Base-by-base conservation (phyloP, 2,888 invertebrate species). In the Drosophila setosimentum region DNA sequence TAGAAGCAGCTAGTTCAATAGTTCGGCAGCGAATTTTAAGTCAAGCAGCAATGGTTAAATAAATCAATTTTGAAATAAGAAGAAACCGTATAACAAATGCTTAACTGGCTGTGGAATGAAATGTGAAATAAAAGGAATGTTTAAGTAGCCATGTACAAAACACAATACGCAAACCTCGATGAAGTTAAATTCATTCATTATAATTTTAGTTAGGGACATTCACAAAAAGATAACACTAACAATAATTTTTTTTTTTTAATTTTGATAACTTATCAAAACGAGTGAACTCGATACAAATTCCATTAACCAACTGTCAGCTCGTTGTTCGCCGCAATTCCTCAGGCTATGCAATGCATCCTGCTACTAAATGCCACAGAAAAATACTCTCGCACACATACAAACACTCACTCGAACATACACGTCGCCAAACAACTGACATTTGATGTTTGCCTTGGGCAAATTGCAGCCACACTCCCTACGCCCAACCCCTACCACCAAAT, bases 381-480 rank as follows among this genome's bases (percentile, higher is more conserved):
- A 35, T 42, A 54, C 37, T 40, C 45, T 53, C 6, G 53, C 11
- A 21, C 21, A 30, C 13, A 50, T 18, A 50, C 18, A 37, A n/a
- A 37, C 45, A 35, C 37, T 33, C 13, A 29, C 29, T 18, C 35
- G 45, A 18, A 62, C 21, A 50, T 21, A 24, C 29, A 60, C 30
- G 58, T 58, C 51, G 40, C n/a, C 35, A 71, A 58, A 48, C 50
- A 79, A 58, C 37, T 63, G 65, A 62, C 65, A 54, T 72, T 73
- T 65, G 45, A 40, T 79, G 68, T 82, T 82, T 76, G 76, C 70
- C 66, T 57, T 59, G 76, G 68, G 70, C 69, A 68, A 71, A 70
- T 75, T 69, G 75, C 80, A 61, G 63, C 49, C 24, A 45, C 16
- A 8, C 24, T 0, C 11, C 0, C 24, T 0, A 5, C 0, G 1